Percentiles rank a stretch among this genome's conserved stretches.
These are phyloP conservation scores for Drepana falcataria DNA, from an alignment of 2,888 invertebrate genomes.

Conservation along the genomic window DNA sequence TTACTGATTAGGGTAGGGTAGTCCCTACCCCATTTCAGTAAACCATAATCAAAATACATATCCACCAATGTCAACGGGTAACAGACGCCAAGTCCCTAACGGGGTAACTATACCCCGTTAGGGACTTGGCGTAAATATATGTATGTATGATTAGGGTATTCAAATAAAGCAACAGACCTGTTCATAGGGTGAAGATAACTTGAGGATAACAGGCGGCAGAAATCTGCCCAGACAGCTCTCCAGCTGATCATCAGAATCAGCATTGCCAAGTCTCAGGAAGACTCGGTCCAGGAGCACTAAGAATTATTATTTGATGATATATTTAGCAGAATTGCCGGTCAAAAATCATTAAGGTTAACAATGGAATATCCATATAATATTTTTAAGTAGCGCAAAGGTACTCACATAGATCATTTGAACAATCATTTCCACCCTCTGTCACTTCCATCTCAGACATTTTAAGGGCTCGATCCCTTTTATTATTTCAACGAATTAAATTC, in stretches of 20 bases:
- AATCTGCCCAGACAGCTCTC: slow-evolving; percentile 89
- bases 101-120: too few relatives aligned
- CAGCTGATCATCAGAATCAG: slow-evolving; percentile 93
- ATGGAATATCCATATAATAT: not conserved
- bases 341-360: slow-evolving; percentile 14
- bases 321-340: slow-evolving; percentile 28
- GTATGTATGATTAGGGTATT: not conserved
- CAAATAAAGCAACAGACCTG: slow-evolving; percentile 77
- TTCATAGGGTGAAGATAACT: slow-evolving; percentile 92
- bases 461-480: slow-evolving; percentile 15
- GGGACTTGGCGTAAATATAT: too few relatives aligned
- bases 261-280: slow-evolving; percentile 91
- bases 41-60: too few relatives aligned
- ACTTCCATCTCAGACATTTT: slow-evolving; percentile 74
- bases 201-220: slow-evolving; percentile 92
- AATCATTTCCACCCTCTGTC: slow-evolving; percentile 54
- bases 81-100: too few relatives aligned
- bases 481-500: slow-evolving; percentile 11
- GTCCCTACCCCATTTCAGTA: too few relatives aligned
- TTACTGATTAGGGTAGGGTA: too few relatives aligned
- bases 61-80: too few relatives aligned
- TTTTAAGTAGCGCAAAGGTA: slow-evolving; percentile 8
- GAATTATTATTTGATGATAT: slow-evolving; percentile 23
- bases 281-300: slow-evolving; percentile 92
- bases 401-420: slow-evolving; percentile 69